Base-by-base conservation (phyloP, 2,888 invertebrate species). In the Chaitophorus viminalis region DNA sequence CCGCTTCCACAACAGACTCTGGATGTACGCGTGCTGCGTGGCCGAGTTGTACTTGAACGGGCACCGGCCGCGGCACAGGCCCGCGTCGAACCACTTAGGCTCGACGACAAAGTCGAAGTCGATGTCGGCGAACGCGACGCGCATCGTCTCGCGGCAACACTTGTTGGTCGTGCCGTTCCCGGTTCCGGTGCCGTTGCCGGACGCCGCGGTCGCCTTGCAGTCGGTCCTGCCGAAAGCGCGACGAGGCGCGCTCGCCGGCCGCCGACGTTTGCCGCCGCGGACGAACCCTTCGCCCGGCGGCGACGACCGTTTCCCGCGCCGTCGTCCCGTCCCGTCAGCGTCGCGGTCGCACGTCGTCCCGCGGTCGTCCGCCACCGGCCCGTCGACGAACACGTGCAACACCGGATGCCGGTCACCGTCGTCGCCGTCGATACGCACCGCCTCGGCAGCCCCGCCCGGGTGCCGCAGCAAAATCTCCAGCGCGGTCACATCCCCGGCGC, bases 11-110 rank as follows among this genome's bases (percentile, higher is more conserved):
- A 95, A 93, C 17, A 95, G 91, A 90, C 94, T 94, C 91, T 95
- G 95, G 82, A 95, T 92, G 33, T 94, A 91, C 1, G 95, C 95
- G 91, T 95, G 95, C 90, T 94, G 94, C 89, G 94, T 94, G 1
- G 95, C 95, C 21, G 94, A 94, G 91, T 95, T 94, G 90, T 93
- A 94, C 11, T 94, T 92, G 0, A 93, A 93, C 0, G 94, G 95
- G 90, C 95, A 95, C 78, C 94, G 92, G 6, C 95, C 95, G 89
- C 93, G 93, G 91, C 95, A 95, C 90, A 93, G 95, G 25, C 94
- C 95, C 0, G 95, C 95, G 90, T 95, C 94, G 90, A 95, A 95
- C 29, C 92, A 92, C 91, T 93, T 94, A n/a, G 95, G 95, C 89
- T 94, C 94, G 78, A 94, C 92, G 81, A 95, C 94, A 90, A 94